These are phyloP conservation scores for Drosophila anomalipes DNA, from an alignment of 2,888 invertebrate genomes.

Conservation along the genomic window DNA sequence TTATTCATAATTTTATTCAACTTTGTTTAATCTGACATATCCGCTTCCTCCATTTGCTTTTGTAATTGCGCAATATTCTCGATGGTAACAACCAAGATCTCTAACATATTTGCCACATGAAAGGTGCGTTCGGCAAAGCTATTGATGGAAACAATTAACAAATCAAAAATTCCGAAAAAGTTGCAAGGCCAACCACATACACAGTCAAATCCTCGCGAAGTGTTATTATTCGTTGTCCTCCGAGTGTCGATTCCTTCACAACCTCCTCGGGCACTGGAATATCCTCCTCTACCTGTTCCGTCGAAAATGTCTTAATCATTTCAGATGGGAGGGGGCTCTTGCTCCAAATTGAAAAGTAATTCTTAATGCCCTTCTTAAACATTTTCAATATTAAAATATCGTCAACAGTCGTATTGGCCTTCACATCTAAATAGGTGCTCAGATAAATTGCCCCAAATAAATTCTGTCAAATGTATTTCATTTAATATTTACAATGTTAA, in stretches of 20 bases:
- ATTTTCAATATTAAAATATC: slow-evolving; percentile 23
- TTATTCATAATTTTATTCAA: not conserved
- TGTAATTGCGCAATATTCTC: slow-evolving; percentile 15
- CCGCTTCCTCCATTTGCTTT: not conserved
- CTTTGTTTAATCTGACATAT: not conserved
- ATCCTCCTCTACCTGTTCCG: too few species aligned
- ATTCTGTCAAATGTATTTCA: slow-evolving; percentile 5
- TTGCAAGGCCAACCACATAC: slow-evolving; percentile 1
- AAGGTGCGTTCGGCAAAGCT: slow-evolving; percentile 20
- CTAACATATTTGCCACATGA: slow-evolving; percentile 14
- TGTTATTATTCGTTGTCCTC: not conserved
- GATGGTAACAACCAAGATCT: slow-evolving; percentile 11
- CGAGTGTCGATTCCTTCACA: not conserved
- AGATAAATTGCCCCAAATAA: slow-evolving; percentile 41
- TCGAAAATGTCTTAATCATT: too few species aligned
- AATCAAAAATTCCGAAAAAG: too few species aligned
- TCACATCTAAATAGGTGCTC: slow-evolving; percentile 7
- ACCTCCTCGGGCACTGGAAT: not conserved
- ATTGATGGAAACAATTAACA: not conserved
- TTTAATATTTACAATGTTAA: not conserved
- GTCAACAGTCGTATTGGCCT: not conserved
- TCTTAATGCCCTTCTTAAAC: slow-evolving; percentile 3
- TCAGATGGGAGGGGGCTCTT: not conserved
- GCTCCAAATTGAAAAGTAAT: slow-evolving; percentile 10
- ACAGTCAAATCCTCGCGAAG: slow-evolving; percentile 23